Evolutionary conservation across 2,113 vertebrate species (phyloP).

Genomic region (Eudyptes chrysolophus): DNA sequence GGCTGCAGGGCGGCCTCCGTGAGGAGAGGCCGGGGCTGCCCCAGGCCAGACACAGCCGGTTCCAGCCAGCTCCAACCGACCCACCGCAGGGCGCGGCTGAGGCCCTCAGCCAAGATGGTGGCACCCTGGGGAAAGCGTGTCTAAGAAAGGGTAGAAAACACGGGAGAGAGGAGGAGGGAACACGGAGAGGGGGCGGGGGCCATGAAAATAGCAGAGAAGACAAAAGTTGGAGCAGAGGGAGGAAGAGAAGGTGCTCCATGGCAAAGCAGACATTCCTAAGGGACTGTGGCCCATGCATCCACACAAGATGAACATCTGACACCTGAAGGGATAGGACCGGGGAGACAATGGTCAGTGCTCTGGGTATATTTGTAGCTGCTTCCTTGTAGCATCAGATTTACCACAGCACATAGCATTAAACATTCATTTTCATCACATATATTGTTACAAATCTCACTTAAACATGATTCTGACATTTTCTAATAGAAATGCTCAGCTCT

Average conservation of each 20-base stretch:
- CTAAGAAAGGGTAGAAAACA: background rate
- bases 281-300: background rate
- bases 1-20: rapidly evolving
- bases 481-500: background rate
- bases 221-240: background rate
- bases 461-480: background rate
- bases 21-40: background rate
- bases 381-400: background rate
- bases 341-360: background rate
- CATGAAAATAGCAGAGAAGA: background rate
- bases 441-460: conserved; percentile 20
- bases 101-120: rapidly evolving
- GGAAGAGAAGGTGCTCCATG: background rate
- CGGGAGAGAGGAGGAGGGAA: background rate
- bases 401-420: background rate
- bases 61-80: background rate
- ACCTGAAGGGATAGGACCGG: background rate
- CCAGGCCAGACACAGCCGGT: background rate
- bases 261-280: background rate
- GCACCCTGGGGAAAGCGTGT: rapidly evolving
- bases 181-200: rapidly evolving
- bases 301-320: background rate
- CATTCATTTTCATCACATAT: background rate
- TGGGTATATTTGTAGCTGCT: background rate
- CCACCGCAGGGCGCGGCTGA: rapidly evolving